Base-by-base conservation (phyloP, 1,140 invertebrate species). In the Parapsyche elsis region DNA sequence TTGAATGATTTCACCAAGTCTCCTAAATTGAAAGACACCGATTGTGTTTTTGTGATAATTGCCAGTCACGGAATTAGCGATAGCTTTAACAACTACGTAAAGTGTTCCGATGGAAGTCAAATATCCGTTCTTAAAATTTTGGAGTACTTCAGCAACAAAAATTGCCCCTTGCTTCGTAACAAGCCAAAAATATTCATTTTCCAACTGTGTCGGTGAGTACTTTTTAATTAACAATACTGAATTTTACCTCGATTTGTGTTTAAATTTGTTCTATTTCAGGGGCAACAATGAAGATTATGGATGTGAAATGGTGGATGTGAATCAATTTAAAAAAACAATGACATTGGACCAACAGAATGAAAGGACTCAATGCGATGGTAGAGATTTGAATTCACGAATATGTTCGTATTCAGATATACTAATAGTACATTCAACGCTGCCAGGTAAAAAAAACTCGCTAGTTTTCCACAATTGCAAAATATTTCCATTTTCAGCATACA, bases 141-240 rank as follows among this genome's bases (percentile, higher is more conserved):
- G 0, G 84, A 91, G 9, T 88, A 89, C 81, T 95, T 96, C 84
- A 91, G 90, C 59, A 90, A 92, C 76, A 83, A 86, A 12, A 90
- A 90, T 71, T 92, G 93, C 84, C 89, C 90, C 0, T 74, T 87
- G 76, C 87, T 96, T 38, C 84, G 86, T 0, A 88, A 89, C 53
- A 93, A 95, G 84, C 94, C 94, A 57, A 96, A 96, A 87, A 90
- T 95, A 80, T 94, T 95, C 83, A 91, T 96, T 46, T 94, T 94
- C 84, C 94, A 95, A 86, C 90, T 91, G 59, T 95, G 94, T 86
- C 90, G 93, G 90, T 92, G 84, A 77, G 45, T 76, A 76, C 44
- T 70, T 30, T n/a, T n/a, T n/a, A n/a, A n/a, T n/a, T n/a, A n/a
- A n/a, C n/a, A 75, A 30, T 24, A 30, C 16, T 16, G 5, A 7